Conservation (phyloP, 1,140 invertebrate species). For the Parasteatoda tepidariorum region DNA sequence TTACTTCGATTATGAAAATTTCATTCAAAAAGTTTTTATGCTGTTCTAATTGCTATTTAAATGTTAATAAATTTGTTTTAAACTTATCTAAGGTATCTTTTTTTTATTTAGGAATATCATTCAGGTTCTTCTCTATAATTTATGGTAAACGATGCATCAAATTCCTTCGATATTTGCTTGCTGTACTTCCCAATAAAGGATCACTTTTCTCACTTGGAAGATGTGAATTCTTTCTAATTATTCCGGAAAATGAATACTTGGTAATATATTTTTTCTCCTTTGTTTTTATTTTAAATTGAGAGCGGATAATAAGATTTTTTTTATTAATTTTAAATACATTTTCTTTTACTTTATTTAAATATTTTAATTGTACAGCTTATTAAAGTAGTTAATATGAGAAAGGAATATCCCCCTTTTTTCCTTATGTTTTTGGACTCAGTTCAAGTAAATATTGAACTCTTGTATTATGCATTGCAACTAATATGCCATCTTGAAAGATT, state of each 20-base stretch:
- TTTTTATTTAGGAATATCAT: slow-evolving; percentile 25
- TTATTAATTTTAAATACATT: background rate
- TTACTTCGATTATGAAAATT: background rate
- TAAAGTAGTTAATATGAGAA: no score
- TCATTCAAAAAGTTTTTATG: background rate
- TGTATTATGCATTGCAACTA: no score
- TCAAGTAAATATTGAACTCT: no score
- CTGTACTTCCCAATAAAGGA: background rate
- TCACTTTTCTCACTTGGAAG: slow-evolving; percentile 10
- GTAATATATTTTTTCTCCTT: background rate
- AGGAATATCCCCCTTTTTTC: no score
- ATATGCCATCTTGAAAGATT: no score
- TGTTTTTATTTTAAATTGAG: background rate
- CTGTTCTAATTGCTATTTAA: background rate
- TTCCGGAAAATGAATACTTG: slow-evolving; percentile 12
- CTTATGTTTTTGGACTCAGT: no score
- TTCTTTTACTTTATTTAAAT: background rate
- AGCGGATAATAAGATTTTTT: background rate
- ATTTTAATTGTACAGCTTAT: no score
- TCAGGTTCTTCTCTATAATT: slow-evolving; percentile 22
- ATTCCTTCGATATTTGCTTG: slow-evolving; percentile 26
- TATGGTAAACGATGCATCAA: background rate
- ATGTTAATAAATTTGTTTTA: background rate
- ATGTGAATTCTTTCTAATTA: slow-evolving; percentile 25
- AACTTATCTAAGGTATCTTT: background rate